phyloP scores from a whole-genome alignment of 2,113 vertebrate genomes.

The Ciconia boyciana region DNA sequence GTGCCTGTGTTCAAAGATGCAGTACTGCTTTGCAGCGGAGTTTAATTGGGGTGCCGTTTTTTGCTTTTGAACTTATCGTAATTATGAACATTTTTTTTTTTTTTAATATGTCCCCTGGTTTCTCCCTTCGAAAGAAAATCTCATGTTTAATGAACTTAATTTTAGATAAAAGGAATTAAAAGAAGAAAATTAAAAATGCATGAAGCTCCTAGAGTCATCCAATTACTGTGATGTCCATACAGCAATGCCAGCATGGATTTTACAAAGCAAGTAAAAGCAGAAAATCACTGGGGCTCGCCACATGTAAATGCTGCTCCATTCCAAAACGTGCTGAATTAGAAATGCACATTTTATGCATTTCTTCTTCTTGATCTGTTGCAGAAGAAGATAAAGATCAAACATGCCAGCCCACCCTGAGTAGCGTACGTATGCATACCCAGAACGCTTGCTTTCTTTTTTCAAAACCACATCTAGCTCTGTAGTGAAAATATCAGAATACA shows the following conservation, averaged over 20 bases:
- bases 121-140: constrained; percentile 34
- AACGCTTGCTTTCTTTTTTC: background rate
- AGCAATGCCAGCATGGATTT: background rate
- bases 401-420: background rate
- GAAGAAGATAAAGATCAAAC: constrained; percentile 44
- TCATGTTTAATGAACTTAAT: constrained; percentile 43
- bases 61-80: background rate
- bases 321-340: background rate
- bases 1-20: background rate
- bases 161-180: constrained; percentile 58
- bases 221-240: constrained; percentile 34
- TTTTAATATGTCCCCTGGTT: background rate
- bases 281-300: background rate
- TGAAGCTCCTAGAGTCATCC: constrained; percentile 28
- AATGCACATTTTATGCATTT: constrained; percentile 12
- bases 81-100: background rate
- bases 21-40: background rate
- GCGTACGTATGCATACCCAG: background rate
- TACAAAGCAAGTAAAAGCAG: constrained; percentile 8
- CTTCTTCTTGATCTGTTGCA: constrained; percentile 37
- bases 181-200: constrained; percentile 56
- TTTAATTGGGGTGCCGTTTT: constrained; percentile 1
- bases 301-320: background rate
- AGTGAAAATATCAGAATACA: fast-evolving
- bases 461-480: background rate